Conservation (phyloP, 2,797 vertebrate genomes). For the Anomalospiza imberbis region DNA sequence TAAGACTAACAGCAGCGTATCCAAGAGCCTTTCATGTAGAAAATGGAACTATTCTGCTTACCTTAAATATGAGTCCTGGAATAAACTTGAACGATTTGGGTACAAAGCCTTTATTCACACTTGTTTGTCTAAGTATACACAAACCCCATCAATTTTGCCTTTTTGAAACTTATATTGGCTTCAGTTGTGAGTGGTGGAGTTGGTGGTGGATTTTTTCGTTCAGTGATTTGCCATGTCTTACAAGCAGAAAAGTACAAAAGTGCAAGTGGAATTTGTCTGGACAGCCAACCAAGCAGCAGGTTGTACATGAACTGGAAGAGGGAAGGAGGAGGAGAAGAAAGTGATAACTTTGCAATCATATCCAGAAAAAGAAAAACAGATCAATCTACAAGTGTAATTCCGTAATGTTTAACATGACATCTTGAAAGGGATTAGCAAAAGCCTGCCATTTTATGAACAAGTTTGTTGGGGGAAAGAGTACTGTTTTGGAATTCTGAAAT, state of each 20-base stretch:
- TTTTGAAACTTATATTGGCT: neutral
- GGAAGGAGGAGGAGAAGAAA: neutral
- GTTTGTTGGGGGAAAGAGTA: neutral
- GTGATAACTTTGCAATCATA: neutral
- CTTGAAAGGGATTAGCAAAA: neutral
- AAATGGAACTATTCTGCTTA: constrained; percentile 4
- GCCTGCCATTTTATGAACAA: neutral
- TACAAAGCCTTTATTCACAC: constrained; percentile 39
- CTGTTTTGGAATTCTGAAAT: neutral
- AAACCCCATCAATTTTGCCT: neutral
- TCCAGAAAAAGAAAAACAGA: neutral
- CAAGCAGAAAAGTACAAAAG: neutral
- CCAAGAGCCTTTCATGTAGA: constrained; percentile 26
- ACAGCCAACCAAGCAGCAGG: neutral
- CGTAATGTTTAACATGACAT: fast-evolving
- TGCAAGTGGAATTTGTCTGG: neutral
- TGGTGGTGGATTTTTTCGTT: neutral
- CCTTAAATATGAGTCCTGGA: constrained; percentile 49
- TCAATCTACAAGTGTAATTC: neutral
- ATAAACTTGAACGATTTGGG: constrained; percentile 53
- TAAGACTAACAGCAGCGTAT: neutral
- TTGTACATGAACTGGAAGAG: neutral
- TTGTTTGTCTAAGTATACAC: neutral
- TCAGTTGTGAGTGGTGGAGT: neutral
- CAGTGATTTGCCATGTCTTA: neutral